Conservation (phyloP, 2,888 invertebrate species). For the Listrodromus nycthemerus region DNA sequence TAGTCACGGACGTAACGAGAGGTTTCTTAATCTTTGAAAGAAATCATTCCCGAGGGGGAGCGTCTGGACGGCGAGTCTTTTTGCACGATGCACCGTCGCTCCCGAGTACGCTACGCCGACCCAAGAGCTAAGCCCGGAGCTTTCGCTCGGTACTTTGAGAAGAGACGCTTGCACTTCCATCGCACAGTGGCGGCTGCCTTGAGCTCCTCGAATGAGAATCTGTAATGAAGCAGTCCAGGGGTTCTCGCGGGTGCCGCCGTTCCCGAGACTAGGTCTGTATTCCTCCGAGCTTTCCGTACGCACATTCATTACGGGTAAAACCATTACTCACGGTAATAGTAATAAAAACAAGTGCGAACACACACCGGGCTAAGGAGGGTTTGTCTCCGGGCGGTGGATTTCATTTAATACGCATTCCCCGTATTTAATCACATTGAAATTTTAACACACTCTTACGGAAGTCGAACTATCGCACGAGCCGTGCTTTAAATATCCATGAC, state of each 20-base stretch:
- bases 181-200: slow-evolving; percentile 32
- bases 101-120: slow-evolving; percentile 15
- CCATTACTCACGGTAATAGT: not conserved
- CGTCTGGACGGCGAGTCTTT: slow-evolving; percentile 49
- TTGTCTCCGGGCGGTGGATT: not conserved
- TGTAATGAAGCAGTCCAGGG: slow-evolving; percentile 55
- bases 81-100: not conserved
- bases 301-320: not conserved
- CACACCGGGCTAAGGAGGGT: not conserved
- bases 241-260: slow-evolving; percentile 36
- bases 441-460: not conserved
- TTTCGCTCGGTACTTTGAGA: slow-evolving; percentile 36
- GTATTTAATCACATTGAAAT: not conserved
- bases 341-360: not conserved
- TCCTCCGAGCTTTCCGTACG: not conserved
- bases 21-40: slow-evolving; percentile 61
- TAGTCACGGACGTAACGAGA: slow-evolving; percentile 21
- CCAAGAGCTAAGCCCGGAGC: slow-evolving; percentile 24
- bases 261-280: not conserved
- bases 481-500: too few species aligned
- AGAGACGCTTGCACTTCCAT: slow-evolving; percentile 36
- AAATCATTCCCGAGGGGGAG: slow-evolving; percentile 55
- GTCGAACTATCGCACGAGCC: too few species aligned
- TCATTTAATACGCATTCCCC: not conserved
- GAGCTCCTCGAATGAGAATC: slow-evolving; percentile 63